These are phyloP conservation scores for Leucophenga montana DNA, from an alignment of 2,888 invertebrate species.

Conservation along the genomic window DNA sequence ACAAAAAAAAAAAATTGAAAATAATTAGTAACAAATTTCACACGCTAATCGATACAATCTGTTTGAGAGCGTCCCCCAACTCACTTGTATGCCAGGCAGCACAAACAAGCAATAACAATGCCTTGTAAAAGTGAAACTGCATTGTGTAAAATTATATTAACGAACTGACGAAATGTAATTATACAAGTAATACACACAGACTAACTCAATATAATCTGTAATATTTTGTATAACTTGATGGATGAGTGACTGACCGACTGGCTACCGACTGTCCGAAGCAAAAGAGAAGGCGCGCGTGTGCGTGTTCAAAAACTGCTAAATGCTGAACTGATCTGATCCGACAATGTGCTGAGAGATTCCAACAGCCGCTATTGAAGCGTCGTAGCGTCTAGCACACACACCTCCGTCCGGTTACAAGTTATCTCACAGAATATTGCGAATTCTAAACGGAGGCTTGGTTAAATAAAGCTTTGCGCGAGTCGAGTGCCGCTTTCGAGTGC, in stretches of 20 bases:
- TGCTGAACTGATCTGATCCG: conserved; percentile 36
- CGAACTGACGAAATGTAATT: too few relatives aligned
- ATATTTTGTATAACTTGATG: too few relatives aligned
- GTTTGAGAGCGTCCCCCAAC: not conserved
- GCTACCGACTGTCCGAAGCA: not conserved
- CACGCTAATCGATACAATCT: not conserved
- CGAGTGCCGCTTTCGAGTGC: not conserved
- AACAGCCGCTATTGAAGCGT: conserved; percentile 24
- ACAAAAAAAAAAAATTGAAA: conserved; percentile 7
- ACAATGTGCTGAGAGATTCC: conserved; percentile 5
- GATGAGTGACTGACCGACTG: too few relatives aligned
- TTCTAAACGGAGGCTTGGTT: conserved; percentile 62
- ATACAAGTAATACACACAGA: too few relatives aligned
- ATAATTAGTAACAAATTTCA: conserved; percentile 10
- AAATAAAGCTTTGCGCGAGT: conserved; percentile 53
- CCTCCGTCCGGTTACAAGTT: conserved; percentile 57
- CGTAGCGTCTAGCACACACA: conserved; percentile 35
- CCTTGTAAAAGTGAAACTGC: conserved; percentile 7
- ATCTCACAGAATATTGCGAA: conserved; percentile 59
- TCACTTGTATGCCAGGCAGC: conserved; percentile 6
- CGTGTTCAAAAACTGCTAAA: conserved; percentile 25
- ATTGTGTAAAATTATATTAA: not conserved
- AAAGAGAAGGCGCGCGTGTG: conserved; percentile 28
- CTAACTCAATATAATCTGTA: too few relatives aligned
- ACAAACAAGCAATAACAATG: conserved; percentile 8